A percentile compares a stretch with the other conserved stretches of the same genome.
phyloP scores from a whole-genome alignment of 2,888 invertebrate genomes.

The Latrodectus elegans region DNA sequence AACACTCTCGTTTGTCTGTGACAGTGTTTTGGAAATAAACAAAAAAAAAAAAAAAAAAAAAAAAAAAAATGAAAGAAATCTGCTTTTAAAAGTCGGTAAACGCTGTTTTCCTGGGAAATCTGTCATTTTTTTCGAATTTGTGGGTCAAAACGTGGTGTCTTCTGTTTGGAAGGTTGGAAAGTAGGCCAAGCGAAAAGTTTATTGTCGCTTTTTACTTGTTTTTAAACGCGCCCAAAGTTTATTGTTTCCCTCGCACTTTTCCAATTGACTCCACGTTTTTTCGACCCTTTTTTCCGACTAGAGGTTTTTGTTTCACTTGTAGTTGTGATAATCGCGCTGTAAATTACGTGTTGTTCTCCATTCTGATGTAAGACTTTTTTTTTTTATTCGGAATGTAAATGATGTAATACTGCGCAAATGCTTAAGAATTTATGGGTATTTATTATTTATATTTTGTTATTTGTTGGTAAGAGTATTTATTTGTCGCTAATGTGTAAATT shows the following conservation, averaged over 20 bases:
- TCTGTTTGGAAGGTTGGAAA: conserved; percentile 26
- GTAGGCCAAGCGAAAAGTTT: conserved; percentile 48
- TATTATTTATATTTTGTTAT: too few species aligned
- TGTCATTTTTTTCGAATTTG: conserved; percentile 50
- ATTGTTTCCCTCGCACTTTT: conserved; percentile 24
- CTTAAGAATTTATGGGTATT: too few species aligned
- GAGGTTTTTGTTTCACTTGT: neutral
- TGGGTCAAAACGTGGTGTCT: conserved; percentile 45
- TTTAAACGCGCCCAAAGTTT: conserved; percentile 31
- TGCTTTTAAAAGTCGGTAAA: conserved; percentile 17
- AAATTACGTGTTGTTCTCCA: too few species aligned
- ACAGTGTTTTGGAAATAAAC: neutral
- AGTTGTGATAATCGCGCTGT: neutral
- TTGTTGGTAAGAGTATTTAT: too few species aligned
- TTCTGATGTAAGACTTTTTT: too few species aligned
- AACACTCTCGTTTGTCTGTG: neutral
- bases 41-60: neutral
- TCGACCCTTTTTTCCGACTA: neutral
- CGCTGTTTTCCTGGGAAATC: conserved; percentile 44
- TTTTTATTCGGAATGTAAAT: too few species aligned
- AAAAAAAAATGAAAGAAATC: neutral
- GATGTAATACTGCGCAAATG: too few species aligned
- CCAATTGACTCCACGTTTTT: neutral
- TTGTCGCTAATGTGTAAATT: too few species aligned
- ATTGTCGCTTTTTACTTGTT: conserved; percentile 51